phyloP scores from a whole-genome alignment of 1,140 invertebrate genomes.

The Lepidostoma basale region DNA sequence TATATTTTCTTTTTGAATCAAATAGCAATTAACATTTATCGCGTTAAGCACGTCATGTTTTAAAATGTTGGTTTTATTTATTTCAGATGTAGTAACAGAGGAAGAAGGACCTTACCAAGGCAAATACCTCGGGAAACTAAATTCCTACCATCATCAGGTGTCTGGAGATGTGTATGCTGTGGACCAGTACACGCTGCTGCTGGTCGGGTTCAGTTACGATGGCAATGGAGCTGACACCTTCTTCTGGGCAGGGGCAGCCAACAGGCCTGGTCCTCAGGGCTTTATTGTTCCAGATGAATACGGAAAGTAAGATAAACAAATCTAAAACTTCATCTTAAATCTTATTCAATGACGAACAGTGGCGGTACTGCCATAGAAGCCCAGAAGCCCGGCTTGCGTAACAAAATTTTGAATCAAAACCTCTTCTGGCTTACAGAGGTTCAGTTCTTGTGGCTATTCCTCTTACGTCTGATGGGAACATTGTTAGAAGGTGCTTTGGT shows the following conservation, averaged over 20 bases:
- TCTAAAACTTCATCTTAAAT: too few relatives aligned
- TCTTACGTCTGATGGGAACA: too few relatives aligned
- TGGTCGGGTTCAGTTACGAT: slow-evolving; percentile 88
- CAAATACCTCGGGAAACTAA: slow-evolving; percentile 83
- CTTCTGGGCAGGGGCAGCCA: slow-evolving; percentile 90
- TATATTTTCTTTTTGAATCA: too few relatives aligned
- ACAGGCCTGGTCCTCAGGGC: slow-evolving; percentile 85
- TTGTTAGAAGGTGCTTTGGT: too few relatives aligned
- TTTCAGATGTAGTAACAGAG: slow-evolving; percentile 54
- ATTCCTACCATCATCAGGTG: slow-evolving; percentile 89
- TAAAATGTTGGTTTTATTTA: slow-evolving; percentile 47
- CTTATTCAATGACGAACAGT: too few relatives aligned
- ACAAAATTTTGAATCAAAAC: too few relatives aligned
- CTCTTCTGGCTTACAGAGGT: too few relatives aligned
- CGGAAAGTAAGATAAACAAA: slow-evolving; percentile 80
- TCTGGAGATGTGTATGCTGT: slow-evolving; percentile 89
- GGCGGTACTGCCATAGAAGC: too few relatives aligned
- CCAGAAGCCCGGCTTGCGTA: too few relatives aligned
- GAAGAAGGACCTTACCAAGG: slow-evolving; percentile 78
- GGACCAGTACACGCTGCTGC: slow-evolving; percentile 81
- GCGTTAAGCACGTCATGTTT: too few relatives aligned
- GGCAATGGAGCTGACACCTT: slow-evolving; percentile 90
- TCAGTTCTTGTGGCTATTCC: too few relatives aligned
- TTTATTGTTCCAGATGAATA: slow-evolving; percentile 89
- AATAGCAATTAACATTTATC: too few relatives aligned